Percentiles rank a stretch among this genome's conserved stretches.
phyloP scores from a whole-genome alignment of 1,140 invertebrate species.

The Pseudachorutes palmiensis region DNA sequence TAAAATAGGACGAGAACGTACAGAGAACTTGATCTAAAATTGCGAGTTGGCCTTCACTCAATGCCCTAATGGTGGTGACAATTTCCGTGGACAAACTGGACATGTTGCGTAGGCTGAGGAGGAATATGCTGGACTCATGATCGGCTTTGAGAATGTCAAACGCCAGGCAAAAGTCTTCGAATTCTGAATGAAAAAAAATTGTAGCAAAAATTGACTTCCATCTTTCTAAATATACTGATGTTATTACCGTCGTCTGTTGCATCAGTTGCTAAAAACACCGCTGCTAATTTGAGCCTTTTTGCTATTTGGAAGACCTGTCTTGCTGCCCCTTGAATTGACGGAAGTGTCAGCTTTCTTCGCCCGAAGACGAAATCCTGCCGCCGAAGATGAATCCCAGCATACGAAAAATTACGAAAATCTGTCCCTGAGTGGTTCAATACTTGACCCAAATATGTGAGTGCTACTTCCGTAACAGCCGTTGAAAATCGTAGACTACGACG shows the following conservation, averaged over 20 bases:
- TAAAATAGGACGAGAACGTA: conserved; percentile 74
- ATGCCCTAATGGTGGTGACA: background rate
- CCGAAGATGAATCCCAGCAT: conserved; percentile 71
- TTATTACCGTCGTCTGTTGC: conserved; percentile 47
- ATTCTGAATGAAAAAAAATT: background rate
- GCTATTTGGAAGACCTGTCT: conserved; percentile 58
- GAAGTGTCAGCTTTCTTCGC: conserved; percentile 54
- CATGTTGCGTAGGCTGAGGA: background rate
- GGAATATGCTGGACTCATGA: background rate
- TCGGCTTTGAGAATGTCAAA: background rate
- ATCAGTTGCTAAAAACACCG: conserved; percentile 78
- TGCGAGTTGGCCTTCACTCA: conserved; percentile 72
- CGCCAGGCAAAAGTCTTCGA: background rate
- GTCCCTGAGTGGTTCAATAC: too few species aligned
- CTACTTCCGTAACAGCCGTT: conserved; percentile 57
- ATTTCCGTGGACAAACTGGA: background rate
- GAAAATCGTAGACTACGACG: conserved; percentile 87
- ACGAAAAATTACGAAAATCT: too few species aligned
- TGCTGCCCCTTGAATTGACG: conserved; percentile 60
- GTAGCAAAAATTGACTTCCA: background rate
- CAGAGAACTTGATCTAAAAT: conserved; percentile 96
- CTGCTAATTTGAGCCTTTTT: conserved; percentile 51
- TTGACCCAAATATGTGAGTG: conserved; percentile 61
- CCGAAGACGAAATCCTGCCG: conserved; percentile 70
- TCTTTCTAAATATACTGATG: background rate